Evolutionary conservation across 37 sponge, comb jelly and placozoan species (phyloP).

Genomic region (Eunapius fragilis): DNA sequence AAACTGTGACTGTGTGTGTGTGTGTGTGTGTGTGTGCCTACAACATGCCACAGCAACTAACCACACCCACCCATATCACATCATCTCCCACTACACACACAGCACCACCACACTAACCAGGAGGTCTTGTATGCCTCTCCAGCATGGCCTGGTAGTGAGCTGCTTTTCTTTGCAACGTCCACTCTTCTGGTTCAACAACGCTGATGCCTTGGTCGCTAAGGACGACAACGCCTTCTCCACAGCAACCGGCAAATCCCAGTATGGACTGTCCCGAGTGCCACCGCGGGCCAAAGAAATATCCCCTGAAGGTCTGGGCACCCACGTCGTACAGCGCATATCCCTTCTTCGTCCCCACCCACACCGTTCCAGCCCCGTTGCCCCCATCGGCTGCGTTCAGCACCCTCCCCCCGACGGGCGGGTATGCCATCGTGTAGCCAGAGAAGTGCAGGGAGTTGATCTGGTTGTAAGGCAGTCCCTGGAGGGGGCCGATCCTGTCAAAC

Average conservation of each 20-base stretch:
- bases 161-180: constrained; percentile 79
- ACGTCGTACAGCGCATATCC: constrained; percentile 73
- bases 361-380: background rate
- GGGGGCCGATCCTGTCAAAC: constrained; percentile 77
- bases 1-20: too few species aligned
- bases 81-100: background rate
- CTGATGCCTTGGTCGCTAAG: constrained; percentile 65
- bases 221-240: constrained; percentile 26
- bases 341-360: constrained; percentile 60
- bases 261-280: constrained; percentile 71
- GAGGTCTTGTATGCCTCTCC: constrained; percentile 63
- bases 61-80: background rate
- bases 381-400: background rate
- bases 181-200: constrained; percentile 52
- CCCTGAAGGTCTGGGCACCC: constrained; percentile 26
- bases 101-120: constrained; percentile 40
- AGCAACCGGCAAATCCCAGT: constrained; percentile 2
- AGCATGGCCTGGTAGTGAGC: constrained; percentile 76
- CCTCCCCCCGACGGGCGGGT: constrained; percentile 20
- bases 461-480: constrained; percentile 70
- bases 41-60: background rate
- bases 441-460: constrained; percentile 47
- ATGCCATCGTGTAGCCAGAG: constrained; percentile 1
- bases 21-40: too few species aligned
- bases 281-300: constrained; percentile 67